phyloP scores from a whole-genome alignment of 1,140 invertebrate species.

The Akabosia matsudoensis region DNA sequence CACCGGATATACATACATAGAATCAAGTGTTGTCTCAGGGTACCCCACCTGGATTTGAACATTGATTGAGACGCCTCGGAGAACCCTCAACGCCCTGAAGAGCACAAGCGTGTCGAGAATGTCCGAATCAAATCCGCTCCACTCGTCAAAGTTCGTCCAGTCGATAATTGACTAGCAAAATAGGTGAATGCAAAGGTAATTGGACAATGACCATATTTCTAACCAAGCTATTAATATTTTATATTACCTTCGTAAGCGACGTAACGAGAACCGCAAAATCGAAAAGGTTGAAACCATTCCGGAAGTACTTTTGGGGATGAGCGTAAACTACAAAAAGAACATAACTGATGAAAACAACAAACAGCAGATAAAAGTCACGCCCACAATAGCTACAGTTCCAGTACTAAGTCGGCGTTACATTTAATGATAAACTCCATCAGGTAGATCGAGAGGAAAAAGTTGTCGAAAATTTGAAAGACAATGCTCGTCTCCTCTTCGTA shows the following conservation, averaged over 20 bases:
- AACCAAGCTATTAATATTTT: background rate
- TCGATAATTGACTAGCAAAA: conserved; percentile 16
- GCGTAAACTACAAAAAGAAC: conserved; percentile 35
- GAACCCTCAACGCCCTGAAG: conserved; percentile 38
- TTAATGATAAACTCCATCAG: background rate
- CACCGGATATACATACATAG: background rate
- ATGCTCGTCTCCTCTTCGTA: background rate
- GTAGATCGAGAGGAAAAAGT: conserved; percentile 18
- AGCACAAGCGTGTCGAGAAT: no score
- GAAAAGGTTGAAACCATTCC: conserved; percentile 43
- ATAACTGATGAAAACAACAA: background rate
- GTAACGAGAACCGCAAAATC: conserved; percentile 37
- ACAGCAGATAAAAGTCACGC: no score
- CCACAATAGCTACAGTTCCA: no score
- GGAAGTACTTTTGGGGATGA: conserved; percentile 39
- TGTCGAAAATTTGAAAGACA: conserved; percentile 36
- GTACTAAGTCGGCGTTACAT: no score
- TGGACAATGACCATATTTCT: background rate
- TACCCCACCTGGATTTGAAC: conserved; percentile 39
- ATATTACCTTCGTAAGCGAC: conserved; percentile 37
- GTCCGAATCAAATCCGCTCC: conserved; percentile 24
- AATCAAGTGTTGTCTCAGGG: background rate
- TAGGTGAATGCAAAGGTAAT: background rate
- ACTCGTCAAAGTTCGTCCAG: conserved; percentile 29
- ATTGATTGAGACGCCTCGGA: conserved; percentile 38